Evolutionary conservation across 2,113 vertebrate genomes (phyloP).

Genomic region (Passer domesticus): DNA sequence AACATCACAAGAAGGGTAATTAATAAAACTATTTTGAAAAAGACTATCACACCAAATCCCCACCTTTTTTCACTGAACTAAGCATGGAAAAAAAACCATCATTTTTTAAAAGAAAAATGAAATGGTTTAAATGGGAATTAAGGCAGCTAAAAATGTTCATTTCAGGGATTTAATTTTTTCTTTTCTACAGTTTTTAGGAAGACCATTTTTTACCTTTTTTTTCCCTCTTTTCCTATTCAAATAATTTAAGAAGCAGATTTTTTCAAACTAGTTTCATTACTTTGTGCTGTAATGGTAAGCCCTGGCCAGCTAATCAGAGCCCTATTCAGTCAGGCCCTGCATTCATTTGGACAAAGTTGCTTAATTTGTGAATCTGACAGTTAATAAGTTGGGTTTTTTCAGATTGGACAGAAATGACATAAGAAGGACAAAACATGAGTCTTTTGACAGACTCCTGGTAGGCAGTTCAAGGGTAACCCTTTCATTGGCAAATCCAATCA

Average conservation of each 20-base stretch:
- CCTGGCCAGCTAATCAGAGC: not conserved
- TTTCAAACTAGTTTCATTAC: not conserved
- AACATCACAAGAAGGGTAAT: not conserved
- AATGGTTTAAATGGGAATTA: not conserved
- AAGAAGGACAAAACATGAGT: not conserved
- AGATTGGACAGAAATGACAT: not conserved
- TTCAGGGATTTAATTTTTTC: not conserved
- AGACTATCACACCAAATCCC: accelerated
- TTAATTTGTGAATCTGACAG: constrained; percentile 17
- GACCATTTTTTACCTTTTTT: accelerated
- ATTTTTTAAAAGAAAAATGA: not conserved
- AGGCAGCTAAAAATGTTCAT: not conserved
- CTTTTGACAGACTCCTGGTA: not conserved
- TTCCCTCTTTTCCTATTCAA: not conserved
- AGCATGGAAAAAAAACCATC: not conserved
- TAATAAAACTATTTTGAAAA: not conserved
- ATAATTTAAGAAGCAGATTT: not conserved
- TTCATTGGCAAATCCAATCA: not conserved
- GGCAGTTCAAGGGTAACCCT: not conserved
- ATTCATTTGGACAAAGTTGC: not conserved
- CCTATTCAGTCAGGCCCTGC: not conserved
- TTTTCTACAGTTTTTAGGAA: not conserved
- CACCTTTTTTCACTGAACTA: not conserved
- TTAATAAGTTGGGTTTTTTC: not conserved
- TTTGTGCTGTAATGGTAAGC: not conserved